Evolutionary conservation across 1,140 invertebrate species (phyloP), one percentile per base, ranked within the genome.

Genomic region (Drosophila trapezifrons): DNA sequence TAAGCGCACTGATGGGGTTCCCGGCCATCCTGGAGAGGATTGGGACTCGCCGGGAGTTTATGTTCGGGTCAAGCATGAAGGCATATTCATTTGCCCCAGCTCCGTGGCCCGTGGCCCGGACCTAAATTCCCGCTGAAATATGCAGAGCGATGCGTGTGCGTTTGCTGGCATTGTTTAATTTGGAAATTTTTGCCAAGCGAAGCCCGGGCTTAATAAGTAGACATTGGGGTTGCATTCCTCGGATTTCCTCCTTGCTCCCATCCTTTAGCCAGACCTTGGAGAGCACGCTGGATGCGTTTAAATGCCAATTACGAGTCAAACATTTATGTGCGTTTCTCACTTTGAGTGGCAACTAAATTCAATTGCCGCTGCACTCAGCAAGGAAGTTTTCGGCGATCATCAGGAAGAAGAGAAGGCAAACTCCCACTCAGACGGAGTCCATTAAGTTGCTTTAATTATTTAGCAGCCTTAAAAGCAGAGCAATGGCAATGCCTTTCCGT

Each of bases 361-460:
- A 87, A 87, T 87, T 89, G 83, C 73, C 76, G 62, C 52, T 89
- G 84, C 83, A 83, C 83, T 87, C 85, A 80, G 76, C 42, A 71
- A 57, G 65, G 17, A 82, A 76, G 62, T 83, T 81, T 85, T 71
- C 75, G 80, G 65, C 60, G 40, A 74, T 43, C 63, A 45, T 29
- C 35, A 51, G 42, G 29, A 58, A 46, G 51, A 35, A 37, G 55
- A 25, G 49, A 38, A 15, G 43, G 27, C 29, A 45, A 58, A 58
- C 37, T 49, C 18, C 54, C 40, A 55, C 37, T 20, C 56, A 43
- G 79, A 69, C 67, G 67, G 76, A 87, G 83, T 87, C 83, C 83
- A 87, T 87, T 87, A 87, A 80, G 80, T 83, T 74, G 83, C 73
- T 67, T 87, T 76, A 87, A 87, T 89, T 87, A 87, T 87, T 87